Conservation (phyloP, 2,113 vertebrate genomes). For the Cryptomyrus ogoouensis region DNA sequence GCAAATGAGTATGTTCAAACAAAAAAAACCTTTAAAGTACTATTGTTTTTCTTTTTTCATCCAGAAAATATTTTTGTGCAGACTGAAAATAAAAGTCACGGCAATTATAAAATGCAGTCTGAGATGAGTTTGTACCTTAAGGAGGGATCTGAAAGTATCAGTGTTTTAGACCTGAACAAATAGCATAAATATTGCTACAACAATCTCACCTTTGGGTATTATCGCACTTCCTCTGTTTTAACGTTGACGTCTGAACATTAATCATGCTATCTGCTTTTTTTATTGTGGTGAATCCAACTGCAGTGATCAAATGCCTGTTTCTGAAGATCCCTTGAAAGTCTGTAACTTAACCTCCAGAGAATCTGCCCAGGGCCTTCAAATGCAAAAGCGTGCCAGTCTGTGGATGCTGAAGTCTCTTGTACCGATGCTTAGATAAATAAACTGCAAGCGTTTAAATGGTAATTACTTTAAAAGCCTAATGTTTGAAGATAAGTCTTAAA, state of each 20-base stretch:
- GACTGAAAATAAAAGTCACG: neutral
- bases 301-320: constrained; percentile 42
- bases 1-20: neutral
- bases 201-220: constrained; percentile 44
- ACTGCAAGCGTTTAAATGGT: constrained; percentile 39
- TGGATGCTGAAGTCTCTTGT: constrained; percentile 39
- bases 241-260: constrained; percentile 38
- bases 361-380: constrained; percentile 40
- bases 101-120: neutral
- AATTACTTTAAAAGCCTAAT: constrained; percentile 43
- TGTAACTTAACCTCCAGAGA: constrained; percentile 39
- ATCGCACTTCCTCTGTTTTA: constrained; percentile 29
- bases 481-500: constrained; percentile 38
- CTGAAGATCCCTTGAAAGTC: constrained; percentile 38
- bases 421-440: constrained; percentile 31
- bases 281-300: neutral
- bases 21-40: neutral
- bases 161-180: constrained; percentile 37
- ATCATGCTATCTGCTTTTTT: constrained; percentile 26
- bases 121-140: neutral
- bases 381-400: constrained; percentile 37
- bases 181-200: constrained; percentile 40
- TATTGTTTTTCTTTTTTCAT: neutral
- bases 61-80: neutral
- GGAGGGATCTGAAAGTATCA: constrained; percentile 32